These are phyloP conservation scores for Zaprionus nigranus DNA, from an alignment of 1,140 invertebrate genomes.

Conservation along the genomic window DNA sequence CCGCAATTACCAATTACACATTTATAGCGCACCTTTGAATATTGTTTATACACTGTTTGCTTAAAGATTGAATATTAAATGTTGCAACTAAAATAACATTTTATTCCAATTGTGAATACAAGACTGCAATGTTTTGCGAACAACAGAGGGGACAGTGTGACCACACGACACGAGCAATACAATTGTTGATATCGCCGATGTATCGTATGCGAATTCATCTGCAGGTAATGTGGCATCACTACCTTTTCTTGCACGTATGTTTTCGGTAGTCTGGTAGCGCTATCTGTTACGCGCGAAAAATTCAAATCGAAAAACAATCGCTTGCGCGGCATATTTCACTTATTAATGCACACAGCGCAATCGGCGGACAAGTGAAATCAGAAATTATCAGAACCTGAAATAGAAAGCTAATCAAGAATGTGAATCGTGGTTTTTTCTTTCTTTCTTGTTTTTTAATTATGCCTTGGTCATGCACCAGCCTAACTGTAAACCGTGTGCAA, in stretches of 20 bases:
- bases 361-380: conserved; percentile 57
- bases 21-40: conserved; percentile 50
- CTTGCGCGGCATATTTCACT: conserved; percentile 11
- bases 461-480: conserved; percentile 42
- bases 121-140: conserved; percentile 69
- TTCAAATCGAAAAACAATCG: not conserved
- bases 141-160: conserved; percentile 34
- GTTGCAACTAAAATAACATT: conserved; percentile 57
- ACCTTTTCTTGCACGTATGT: not conserved
- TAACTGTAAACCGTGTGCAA: conserved; percentile 42
- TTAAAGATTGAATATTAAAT: conserved; percentile 12
- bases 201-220: not conserved
- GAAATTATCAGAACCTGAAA: conserved; percentile 65
- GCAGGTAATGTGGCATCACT: not conserved
- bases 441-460: conserved; percentile 59
- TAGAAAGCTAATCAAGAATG: conserved; percentile 65
- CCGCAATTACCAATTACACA: not conserved
- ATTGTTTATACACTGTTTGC: conserved; percentile 28
- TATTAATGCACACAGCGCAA: conserved; percentile 46
- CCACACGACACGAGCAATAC: not conserved
- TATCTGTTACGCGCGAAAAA: conserved; percentile 8
- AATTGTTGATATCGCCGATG: not conserved
- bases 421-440: conserved; percentile 20
- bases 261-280: conserved; percentile 1
- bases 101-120: conserved; percentile 59